These are phyloP conservation scores for Mus pahari DNA, from an alignment of 2,113 vertebrate genomes.

Conservation along the genomic window DNA sequence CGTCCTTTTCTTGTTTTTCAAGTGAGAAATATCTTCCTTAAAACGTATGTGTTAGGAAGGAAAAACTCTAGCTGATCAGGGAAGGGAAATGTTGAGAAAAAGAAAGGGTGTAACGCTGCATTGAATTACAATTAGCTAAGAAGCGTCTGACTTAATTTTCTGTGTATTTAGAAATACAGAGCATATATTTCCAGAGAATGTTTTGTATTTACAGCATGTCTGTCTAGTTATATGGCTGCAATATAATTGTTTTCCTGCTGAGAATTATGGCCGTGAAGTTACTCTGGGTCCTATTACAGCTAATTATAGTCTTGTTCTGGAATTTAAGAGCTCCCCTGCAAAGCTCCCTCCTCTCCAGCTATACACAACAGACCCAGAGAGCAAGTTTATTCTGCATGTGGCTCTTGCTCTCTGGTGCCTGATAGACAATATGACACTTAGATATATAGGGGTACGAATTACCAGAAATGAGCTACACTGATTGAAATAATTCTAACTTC, in stretches of 20 bases:
- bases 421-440: not conserved
- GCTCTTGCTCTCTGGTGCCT: conserved; percentile 24
- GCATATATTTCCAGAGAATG: conserved; percentile 86
- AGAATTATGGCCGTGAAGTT: conserved; percentile 88
- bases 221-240: conserved; percentile 86
- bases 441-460: conserved; percentile 56
- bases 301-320: conserved; percentile 87
- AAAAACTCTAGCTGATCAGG: conserved; percentile 7
- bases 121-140: conserved; percentile 82
- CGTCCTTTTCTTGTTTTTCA: conserved; percentile 13
- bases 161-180: conserved; percentile 85
- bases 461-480: conserved; percentile 66
- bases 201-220: conserved; percentile 90
- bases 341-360: conserved; percentile 70
- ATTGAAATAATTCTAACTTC: conserved; percentile 57
- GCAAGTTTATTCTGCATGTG: conserved; percentile 50
- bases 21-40: conserved; percentile 13
- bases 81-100: not conserved
- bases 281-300: conserved; percentile 88
- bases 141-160: conserved; percentile 84
- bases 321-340: conserved; percentile 86
- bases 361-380: conserved; percentile 72
- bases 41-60: not conserved
- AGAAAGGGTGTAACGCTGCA: not conserved
- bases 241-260: conserved; percentile 90